Evolutionary conservation across 2,888 invertebrate genomes (phyloP).

Genomic region (Erpobdella octoculata): DNA sequence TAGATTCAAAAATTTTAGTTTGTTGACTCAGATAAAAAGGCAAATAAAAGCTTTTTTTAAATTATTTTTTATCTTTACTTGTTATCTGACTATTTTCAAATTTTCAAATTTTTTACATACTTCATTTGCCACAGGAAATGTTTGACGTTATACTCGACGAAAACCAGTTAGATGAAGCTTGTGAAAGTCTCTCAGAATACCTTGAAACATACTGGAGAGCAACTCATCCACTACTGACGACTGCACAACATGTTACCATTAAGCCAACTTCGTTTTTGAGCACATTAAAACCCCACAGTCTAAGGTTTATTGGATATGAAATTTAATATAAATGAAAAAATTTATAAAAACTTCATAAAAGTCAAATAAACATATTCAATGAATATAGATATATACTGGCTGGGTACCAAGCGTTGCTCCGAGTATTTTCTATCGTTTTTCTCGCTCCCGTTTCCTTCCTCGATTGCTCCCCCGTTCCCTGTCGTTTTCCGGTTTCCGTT

Average conservation of each 20-base stretch:
- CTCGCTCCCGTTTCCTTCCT: no score
- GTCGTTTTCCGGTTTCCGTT: no score
- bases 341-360: no score
- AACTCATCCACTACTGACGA: conserved; percentile 69
- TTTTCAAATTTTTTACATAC: background rate
- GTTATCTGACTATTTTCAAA: background rate
- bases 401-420: no score
- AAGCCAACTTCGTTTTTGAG: background rate
- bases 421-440: no score
- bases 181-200: conserved; percentile 95
- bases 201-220: conserved; percentile 96
- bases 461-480: no score
- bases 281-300: background rate
- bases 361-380: no score
- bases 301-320: no score
- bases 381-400: no score
- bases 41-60: background rate
- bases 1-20: no score
- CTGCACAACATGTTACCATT: background rate
- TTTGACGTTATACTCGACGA: conserved; percentile 98
- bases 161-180: conserved; percentile 97
- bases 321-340: no score
- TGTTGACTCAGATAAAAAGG: no score
- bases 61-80: background rate
- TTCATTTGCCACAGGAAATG: conserved; percentile 73